phyloP scores from a whole-genome alignment of 2,888 invertebrate genomes.

The Drosophila melanosoma region DNA sequence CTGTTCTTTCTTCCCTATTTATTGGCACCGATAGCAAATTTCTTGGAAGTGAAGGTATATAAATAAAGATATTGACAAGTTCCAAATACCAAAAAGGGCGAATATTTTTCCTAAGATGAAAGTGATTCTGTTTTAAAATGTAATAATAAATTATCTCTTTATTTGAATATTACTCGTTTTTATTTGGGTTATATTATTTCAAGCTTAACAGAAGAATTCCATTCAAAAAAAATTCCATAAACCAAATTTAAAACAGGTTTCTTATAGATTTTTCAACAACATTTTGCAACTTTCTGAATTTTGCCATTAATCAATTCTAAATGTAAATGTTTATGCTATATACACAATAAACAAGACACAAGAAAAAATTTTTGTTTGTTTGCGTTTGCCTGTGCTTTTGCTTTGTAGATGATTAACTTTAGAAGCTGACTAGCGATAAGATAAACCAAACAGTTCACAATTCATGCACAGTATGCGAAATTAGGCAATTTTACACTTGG shows the following conservation, averaged over 20 bases:
- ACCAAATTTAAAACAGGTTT: neutral
- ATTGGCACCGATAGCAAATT: conserved; percentile 23
- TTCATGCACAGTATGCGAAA: neutral
- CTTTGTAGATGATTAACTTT: conserved; percentile 39
- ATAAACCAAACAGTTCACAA: conserved; percentile 39
- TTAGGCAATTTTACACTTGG: neutral
- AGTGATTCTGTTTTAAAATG: neutral
- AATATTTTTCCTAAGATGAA: neutral
- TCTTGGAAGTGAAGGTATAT: neutral
- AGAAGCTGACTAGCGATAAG: conserved; percentile 57
- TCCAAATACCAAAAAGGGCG: conserved; percentile 7
- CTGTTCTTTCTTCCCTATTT: neutral
- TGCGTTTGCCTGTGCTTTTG: conserved; percentile 28
- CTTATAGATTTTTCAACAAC: conserved; percentile 6
- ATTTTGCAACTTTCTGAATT: conserved; percentile 22
- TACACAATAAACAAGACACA: neutral
- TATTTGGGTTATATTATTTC: neutral
- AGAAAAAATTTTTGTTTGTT: conserved; percentile 6
- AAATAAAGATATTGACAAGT: neutral
- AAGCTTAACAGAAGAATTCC: neutral
- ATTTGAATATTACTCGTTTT: neutral
- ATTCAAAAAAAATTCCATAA: neutral
- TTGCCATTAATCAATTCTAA: conserved; percentile 29
- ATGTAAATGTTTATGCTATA: conserved; percentile 8
- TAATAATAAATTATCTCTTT: neutral